These are phyloP conservation scores for Gnathonemus echidnorhynchus DNA, from an alignment of 2,113 vertebrate species.

Conservation along the genomic window DNA sequence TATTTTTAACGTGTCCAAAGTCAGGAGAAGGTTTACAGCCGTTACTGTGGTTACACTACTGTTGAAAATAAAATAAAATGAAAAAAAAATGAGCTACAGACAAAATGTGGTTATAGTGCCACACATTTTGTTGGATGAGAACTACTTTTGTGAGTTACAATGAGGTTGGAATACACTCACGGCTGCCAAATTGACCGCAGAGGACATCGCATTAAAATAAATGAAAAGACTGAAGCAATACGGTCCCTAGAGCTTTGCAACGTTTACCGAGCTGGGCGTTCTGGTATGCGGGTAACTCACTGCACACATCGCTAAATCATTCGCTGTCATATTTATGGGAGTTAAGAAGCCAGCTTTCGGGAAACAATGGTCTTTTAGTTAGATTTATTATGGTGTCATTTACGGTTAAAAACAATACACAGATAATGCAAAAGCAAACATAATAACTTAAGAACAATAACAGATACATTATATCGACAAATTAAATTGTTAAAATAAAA, in stretches of 20 bases:
- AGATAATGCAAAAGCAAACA: neutral
- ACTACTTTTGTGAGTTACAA: neutral
- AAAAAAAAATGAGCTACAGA: neutral
- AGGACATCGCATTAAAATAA: neutral
- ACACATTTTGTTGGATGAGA: neutral
- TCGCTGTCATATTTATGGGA: neutral
- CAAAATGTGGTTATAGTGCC: neutral
- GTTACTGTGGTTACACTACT: constrained; percentile 5
- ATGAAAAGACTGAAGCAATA: neutral
- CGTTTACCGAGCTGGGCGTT: neutral
- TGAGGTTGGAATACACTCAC: neutral
- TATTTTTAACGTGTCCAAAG: neutral
- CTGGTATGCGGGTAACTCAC: neutral
- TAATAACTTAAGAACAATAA: neutral
- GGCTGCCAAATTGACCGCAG: neutral
- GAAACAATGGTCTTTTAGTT: neutral
- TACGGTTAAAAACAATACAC: neutral
- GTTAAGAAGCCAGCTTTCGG: neutral
- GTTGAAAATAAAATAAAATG: neutral
- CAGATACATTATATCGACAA: neutral
- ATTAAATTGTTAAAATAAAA: neutral
- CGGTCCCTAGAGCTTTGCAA: neutral
- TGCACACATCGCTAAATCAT: neutral
- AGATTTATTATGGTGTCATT: constrained; percentile 1
- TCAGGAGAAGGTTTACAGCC: neutral